Base-by-base conservation (phyloP, 2,797 vertebrate genomes). In the Liparis tanakae region DNA sequence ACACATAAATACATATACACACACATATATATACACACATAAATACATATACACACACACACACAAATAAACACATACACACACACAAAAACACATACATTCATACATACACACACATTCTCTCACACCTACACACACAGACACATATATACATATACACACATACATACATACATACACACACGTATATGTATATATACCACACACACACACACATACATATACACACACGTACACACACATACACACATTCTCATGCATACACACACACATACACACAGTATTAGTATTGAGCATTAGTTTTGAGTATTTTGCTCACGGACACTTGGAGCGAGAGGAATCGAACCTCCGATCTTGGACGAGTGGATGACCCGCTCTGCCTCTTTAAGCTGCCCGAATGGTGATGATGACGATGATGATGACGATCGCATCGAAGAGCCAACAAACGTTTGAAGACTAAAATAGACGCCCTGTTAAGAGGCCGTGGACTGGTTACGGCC, bases 381-480 rank as follows among this genome's bases (percentile, higher is more conserved):
- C 72, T 41, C 20, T n/a, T 48, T 7, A n/a, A 22, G 20, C 50
- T 51, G 20, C 20, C 5, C n/a, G 7, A 46, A 22, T 51, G 50
- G 20, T 22, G n/a, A 20, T 56, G 30, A 56, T 56, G 54, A 56
- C 0, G 30, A 63, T 77, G 39, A 41, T 22, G n/a, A 22, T 20
- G 50, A 22, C 6, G 25, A 30, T 30, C 25, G 25, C 25, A 30
- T 4, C 2, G 25, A 2, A 30, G 25, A 30, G 25, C 25, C 25
- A 30, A 30, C 25, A 30, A 20, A 46, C 72, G 74, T 36, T 41
- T 66, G 6, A 43, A 79, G 58, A 44, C 54, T 75, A 70, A 80
- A 80, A 41, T 1, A 1, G 69, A 44, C 13, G 67, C 67, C 64
- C 70, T 15, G 5, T 36, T 53, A 56, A 55, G 61, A 71, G n/a